phyloP scores from a whole-genome alignment of 1,140 invertebrate genomes.

The Drosophila ironensis region DNA sequence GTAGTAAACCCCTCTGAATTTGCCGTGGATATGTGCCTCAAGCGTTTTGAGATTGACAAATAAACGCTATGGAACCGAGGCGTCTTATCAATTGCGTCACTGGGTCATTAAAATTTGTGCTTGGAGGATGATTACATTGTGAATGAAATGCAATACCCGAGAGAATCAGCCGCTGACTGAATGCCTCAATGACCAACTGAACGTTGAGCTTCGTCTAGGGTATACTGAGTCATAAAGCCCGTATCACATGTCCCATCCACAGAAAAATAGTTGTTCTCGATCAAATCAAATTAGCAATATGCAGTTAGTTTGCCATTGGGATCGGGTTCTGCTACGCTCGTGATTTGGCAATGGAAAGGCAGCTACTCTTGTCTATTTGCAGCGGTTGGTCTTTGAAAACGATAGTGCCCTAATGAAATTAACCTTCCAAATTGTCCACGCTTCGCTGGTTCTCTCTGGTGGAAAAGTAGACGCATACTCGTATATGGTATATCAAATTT shows the following conservation, averaged over 20 bases:
- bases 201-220: conserved; percentile 1
- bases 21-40: conserved; percentile 22
- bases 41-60: conserved; percentile 8
- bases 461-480: not conserved
- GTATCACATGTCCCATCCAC: conserved; percentile 49
- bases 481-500: conserved; percentile 21
- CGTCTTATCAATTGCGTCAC: conserved; percentile 66
- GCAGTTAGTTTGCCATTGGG: conserved; percentile 30
- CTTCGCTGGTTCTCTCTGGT: conserved; percentile 54
- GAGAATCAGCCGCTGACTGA: conserved; percentile 16
- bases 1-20: conserved; percentile 31
- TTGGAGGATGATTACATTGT: conserved; percentile 13
- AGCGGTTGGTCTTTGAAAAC: conserved; percentile 27
- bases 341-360: conserved; percentile 33
- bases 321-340: conserved; percentile 25
- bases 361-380: not conserved
- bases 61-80: conserved; percentile 1
- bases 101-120: conserved; percentile 2
- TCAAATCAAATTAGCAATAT: conserved; percentile 65
- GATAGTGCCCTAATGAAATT: conserved; percentile 39
- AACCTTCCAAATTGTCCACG: conserved; percentile 56
- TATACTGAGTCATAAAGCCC: conserved; percentile 45
- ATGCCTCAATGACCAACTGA: conserved; percentile 33
- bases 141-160: conserved; percentile 32
- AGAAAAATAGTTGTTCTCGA: conserved; percentile 18